Evolutionary conservation across 2,797 vertebrate species (phyloP), one percentile per base, ranked within the genome.

Genomic region (Anomalospiza imberbis): DNA sequence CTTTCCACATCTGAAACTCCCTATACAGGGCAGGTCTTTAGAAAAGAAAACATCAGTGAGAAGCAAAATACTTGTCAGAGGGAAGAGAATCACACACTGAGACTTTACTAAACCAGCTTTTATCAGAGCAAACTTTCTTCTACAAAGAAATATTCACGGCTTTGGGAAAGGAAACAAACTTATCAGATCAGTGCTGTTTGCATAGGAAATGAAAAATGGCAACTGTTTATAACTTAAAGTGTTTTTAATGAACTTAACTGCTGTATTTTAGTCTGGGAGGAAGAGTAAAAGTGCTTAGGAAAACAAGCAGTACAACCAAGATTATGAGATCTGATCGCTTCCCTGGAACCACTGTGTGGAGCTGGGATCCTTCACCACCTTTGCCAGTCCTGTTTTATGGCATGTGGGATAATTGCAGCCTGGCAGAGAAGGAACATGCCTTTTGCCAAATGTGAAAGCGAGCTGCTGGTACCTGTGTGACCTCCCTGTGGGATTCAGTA

Each of bases 101-200:
- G 28, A 38, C 73, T 90, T 80, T 22, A 54, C 70, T 89, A 90
- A 45, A 70, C 29, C 81, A 78, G 65, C 18, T 94, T 93, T 94
- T 94, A 96, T 93, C 83, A 90, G 81, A 90, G 53, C 66, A 85
- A 81, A 96, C 73, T 90, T 88, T 65, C 26, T 91, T 71, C 91
- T 71, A 53, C 77, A 85, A 71, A 90, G 73, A 89, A 89, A 85
- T 63, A 87, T 38, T 94, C 68, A 89, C 20, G 0, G 60, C 88
- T 93, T 83, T 94, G 75, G 54, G 87, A 96, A 93, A 96, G 95
- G 94, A 97, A 97, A 96, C 84, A 54, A 40, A 75, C 90, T 97
- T 96, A 93, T 86, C 94, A 91, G 95, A 93, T 87, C 88, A 74
- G 47, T 21, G 14, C 50, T 91, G 75, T 96, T 96, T 88, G 85